These are phyloP conservation scores for Toxotes jaculatrix DNA, from an alignment of 2,113 vertebrate species.

Conservation along the genomic window DNA sequence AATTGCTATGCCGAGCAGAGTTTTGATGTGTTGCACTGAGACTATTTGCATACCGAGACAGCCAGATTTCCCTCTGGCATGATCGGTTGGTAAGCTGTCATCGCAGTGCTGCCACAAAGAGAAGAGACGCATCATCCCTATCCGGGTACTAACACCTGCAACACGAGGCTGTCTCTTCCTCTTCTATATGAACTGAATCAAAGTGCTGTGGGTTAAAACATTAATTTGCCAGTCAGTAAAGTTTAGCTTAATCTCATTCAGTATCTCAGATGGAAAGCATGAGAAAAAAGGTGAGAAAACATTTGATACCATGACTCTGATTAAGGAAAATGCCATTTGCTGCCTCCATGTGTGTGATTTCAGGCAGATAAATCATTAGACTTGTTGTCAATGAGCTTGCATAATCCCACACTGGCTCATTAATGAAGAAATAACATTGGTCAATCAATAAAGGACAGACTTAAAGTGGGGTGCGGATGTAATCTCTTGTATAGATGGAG, in stretches of 20 bases:
- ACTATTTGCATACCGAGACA: constrained; percentile 65
- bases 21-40: constrained; percentile 52
- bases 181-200: constrained; percentile 9
- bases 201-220: constrained; percentile 4
- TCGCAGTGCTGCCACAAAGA: constrained; percentile 31
- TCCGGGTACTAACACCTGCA: constrained; percentile 48
- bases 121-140: constrained; percentile 32
- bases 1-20: constrained; percentile 51
- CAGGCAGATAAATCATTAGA: constrained; percentile 40
- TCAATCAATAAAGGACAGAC: constrained; percentile 9
- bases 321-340: background rate
- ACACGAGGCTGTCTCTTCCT: constrained; percentile 21
- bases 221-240: constrained; percentile 20
- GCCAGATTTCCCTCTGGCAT: constrained; percentile 63
- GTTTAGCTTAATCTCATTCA: constrained; percentile 2
- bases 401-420: constrained; percentile 25
- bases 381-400: constrained; percentile 19
- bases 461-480: background rate
- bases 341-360: background rate
- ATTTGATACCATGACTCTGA: background rate
- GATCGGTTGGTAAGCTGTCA: constrained; percentile 56
- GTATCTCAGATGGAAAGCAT: background rate
- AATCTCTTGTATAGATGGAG: constrained; percentile 20
- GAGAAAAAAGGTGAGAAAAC: background rate
- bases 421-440: constrained; percentile 28